Evolutionary conservation across 2,888 invertebrate species (phyloP).

Genomic region (Drosophila vallismaia): DNA sequence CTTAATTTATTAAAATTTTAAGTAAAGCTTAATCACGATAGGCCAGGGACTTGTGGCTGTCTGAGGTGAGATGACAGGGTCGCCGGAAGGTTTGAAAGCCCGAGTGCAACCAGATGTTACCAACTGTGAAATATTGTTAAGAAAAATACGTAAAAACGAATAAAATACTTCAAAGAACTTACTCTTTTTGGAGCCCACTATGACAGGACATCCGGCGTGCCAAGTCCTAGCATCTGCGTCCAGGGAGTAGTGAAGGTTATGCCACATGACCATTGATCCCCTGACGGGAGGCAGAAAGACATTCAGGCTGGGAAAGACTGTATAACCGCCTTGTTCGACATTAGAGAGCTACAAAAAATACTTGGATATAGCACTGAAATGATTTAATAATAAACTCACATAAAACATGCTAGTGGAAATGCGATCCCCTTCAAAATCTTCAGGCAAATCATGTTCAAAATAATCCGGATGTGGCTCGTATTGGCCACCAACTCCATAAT

Average conservation of each 20-base stretch:
- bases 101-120: constrained; percentile 96
- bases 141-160: neutral
- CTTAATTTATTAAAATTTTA: constrained; percentile 16
- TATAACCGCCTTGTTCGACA: constrained; percentile 98
- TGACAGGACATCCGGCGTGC: constrained; percentile 98
- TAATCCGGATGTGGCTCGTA: constrained; percentile 98
- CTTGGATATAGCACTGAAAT: neutral
- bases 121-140: constrained; percentile 85
- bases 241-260: constrained; percentile 94
- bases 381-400: constrained; percentile 86
- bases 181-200: constrained; percentile 98
- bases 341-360: constrained; percentile 91
- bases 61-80: constrained; percentile 84
- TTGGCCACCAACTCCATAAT: constrained; percentile 99
- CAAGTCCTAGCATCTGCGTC: constrained; percentile 93
- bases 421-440: constrained; percentile 85
- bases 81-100: constrained; percentile 90
- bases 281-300: constrained; percentile 93
- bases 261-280: constrained; percentile 96
- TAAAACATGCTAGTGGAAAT: constrained; percentile 98
- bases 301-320: constrained; percentile 96
- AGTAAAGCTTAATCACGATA: constrained; percentile 11
- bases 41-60: constrained; percentile 35
- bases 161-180: constrained; percentile 64
- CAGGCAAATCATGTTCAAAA: constrained; percentile 85